phyloP scores from a whole-genome alignment of 2,797 vertebrate genomes.

The Pipistrellus nathusii region DNA sequence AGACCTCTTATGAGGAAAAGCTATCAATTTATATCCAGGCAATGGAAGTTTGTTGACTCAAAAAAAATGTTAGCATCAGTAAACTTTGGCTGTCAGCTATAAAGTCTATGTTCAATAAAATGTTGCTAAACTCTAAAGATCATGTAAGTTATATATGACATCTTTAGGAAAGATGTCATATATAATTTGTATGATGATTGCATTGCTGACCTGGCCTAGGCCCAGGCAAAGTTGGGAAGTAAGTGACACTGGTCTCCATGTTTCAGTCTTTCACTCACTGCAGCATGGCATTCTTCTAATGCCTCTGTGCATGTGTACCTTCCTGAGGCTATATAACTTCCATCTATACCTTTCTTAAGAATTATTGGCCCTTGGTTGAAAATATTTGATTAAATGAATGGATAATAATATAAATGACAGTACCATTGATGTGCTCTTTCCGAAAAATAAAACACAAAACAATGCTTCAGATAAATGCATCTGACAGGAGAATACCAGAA shows the following conservation, averaged over 20 bases:
- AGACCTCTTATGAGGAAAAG: conserved; percentile 33
- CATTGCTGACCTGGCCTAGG: neutral
- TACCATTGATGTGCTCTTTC: neutral
- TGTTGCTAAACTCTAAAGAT: conserved; percentile 7
- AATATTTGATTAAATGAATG: conserved; percentile 30
- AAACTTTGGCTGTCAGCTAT: conserved; percentile 10
- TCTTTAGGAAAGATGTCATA: conserved; percentile 42
- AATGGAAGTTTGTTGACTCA: conserved; percentile 53
- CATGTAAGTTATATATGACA: conserved; percentile 48
- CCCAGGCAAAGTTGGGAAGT: conserved; percentile 20
- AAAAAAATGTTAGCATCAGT: conserved; percentile 3
- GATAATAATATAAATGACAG: neutral
- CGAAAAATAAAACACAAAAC: conserved; percentile 26
- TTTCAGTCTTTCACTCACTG: neutral
- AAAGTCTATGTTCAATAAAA: conserved; percentile 43
- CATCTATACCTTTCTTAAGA: neutral
- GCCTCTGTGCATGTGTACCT: neutral
- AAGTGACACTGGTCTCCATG: neutral
- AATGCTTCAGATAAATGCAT: neutral
- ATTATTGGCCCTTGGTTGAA: conserved; percentile 2
- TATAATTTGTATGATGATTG: conserved; percentile 24
- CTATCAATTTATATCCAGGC: neutral
- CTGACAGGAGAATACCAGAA: neutral
- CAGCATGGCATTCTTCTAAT: conserved; percentile 26
- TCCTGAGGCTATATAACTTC: neutral